These are phyloP conservation scores for Diplodus sargus DNA, from an alignment of 2,797 vertebrate species.

Conservation along the genomic window DNA sequence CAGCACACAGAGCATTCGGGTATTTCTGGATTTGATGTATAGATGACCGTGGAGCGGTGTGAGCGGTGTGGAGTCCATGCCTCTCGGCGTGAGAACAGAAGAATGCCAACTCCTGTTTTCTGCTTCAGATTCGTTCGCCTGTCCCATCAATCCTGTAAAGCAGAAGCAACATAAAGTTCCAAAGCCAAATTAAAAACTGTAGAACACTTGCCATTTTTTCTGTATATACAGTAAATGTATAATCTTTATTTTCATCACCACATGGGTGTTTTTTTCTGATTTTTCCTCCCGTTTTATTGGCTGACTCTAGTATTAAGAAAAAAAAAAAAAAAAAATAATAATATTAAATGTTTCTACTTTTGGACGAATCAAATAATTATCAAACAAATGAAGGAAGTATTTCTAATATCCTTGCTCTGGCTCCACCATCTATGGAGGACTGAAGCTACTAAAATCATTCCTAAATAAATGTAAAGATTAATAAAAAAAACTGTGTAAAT, in stretches of 20 bases:
- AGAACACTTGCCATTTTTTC: not conserved
- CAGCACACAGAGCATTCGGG: conserved; percentile 26
- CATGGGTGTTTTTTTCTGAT: not conserved
- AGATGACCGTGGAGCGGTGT: conserved; percentile 47
- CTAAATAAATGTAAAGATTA: too few relatives aligned
- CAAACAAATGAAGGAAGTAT: not conserved
- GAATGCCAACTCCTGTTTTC: conserved; percentile 35
- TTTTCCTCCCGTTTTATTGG: not conserved
- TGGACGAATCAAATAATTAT: not conserved
- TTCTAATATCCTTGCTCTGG: too few relatives aligned
- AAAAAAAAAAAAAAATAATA: not conserved
- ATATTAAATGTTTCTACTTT: not conserved
- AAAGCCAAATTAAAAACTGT: not conserved
- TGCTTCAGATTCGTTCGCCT: not conserved
- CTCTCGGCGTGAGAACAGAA: conserved; percentile 32
- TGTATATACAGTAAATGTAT: not conserved
- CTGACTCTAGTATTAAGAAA: not conserved
- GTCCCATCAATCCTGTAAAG: not conserved
- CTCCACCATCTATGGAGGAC: too few relatives aligned
- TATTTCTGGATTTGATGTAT: conserved; percentile 50
- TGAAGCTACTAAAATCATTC: too few relatives aligned
- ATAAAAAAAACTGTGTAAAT: too few relatives aligned
- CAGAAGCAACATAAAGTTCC: not conserved
- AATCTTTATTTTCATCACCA: not conserved
- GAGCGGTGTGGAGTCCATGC: conserved; percentile 29